Evolutionary conservation across 1,140 invertebrate genomes (phyloP).

Genomic region (Pseudomyrmex flavicornis): DNA sequence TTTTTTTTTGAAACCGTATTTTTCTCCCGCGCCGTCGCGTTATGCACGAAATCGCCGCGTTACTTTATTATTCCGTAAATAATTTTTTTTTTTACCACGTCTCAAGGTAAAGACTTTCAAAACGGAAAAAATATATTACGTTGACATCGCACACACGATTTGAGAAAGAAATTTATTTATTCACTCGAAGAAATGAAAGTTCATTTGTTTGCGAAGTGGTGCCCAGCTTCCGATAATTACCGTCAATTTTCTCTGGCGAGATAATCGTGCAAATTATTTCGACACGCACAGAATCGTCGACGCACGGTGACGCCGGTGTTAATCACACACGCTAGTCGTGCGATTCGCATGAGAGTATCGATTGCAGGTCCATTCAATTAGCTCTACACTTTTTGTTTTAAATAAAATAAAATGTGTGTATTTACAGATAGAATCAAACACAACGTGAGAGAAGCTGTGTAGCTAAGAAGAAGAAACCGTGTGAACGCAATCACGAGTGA

Average conservation of each 20-base stretch:
- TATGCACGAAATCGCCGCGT: background rate
- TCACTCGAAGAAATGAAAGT: background rate
- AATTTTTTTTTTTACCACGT: background rate
- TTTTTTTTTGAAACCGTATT: constrained; percentile 49
- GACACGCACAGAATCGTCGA: constrained; percentile 18
- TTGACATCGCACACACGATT: background rate
- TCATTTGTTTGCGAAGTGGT: constrained; percentile 10
- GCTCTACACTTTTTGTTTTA: background rate
- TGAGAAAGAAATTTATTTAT: background rate
- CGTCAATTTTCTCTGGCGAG: constrained; percentile 5
- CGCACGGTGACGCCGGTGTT: constrained; percentile 40
- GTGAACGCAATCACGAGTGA: background rate
- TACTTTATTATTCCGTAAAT: background rate
- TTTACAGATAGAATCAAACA: background rate
- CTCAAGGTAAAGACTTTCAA: background rate
- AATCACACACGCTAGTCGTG: constrained; percentile 55
- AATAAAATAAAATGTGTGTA: background rate
- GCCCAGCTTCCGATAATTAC: constrained; percentile 13
- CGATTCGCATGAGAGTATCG: background rate
- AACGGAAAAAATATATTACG: background rate
- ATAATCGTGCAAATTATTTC: constrained; percentile 34
- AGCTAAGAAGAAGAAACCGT: background rate
- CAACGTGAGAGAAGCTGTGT: background rate
- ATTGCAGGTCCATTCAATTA: constrained; percentile 5
- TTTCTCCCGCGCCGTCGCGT: background rate